These are phyloP conservation scores for Oryzias curvinotus DNA, from an alignment of 2,113 vertebrate genomes.

Conservation along the genomic window DNA sequence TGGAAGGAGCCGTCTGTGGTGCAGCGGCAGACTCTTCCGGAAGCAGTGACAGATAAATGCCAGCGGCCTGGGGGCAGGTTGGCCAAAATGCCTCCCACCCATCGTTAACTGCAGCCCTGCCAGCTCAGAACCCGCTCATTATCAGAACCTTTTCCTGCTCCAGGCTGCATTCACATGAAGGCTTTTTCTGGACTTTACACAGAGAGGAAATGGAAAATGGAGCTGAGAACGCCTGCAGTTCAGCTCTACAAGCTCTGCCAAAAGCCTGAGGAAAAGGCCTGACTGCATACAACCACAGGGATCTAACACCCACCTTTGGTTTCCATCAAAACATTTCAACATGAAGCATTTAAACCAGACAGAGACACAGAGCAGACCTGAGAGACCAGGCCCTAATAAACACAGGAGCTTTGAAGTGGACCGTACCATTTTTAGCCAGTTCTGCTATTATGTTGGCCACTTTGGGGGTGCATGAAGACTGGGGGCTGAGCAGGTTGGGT, in stretches of 20 bases:
- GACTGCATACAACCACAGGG: not conserved
- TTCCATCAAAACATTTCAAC: not conserved
- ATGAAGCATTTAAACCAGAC: not conserved
- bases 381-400: not conserved
- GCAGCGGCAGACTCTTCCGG: constrained; percentile 39
- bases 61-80: constrained; percentile 23
- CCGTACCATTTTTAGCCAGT: constrained; percentile 98
- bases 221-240: too few species aligned
- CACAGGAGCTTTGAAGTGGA: not conserved
- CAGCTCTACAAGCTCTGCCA: not conserved
- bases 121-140: constrained; percentile 58
- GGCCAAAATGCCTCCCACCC: constrained; percentile 44
- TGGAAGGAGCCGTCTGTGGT: not conserved
- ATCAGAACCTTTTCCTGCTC: constrained; percentile 48
- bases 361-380: too few species aligned
- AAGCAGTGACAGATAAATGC: constrained; percentile 50
- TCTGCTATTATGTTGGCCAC: constrained; percentile 98
- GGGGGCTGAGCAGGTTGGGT: constrained; percentile 82
- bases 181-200: constrained; percentile 24
- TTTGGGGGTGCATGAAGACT: constrained; percentile 91
- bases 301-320: not conserved
- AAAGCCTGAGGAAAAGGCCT: not conserved
- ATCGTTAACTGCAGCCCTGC: constrained; percentile 54
- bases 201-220: not conserved
- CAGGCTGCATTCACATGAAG: constrained; percentile 31